Evolutionary conservation across 2,113 vertebrate species (phyloP), one percentile per base, ranked within the genome.

Genomic region (Hiodon alosoides): DNA sequence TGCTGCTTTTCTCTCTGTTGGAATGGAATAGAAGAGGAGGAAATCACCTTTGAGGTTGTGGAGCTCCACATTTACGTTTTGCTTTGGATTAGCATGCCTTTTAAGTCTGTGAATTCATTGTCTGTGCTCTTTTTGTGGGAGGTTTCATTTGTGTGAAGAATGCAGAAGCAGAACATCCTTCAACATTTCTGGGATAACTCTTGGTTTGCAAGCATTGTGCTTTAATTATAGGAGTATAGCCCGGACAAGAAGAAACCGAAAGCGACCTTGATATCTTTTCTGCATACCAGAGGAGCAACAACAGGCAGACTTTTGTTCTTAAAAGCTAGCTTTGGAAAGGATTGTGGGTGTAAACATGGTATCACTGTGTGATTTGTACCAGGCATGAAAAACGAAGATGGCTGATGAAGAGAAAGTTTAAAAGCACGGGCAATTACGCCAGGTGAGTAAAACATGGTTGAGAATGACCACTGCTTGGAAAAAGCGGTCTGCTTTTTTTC

Each of bases 131-230:
- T 10, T 48, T 9, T 16, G 53, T 74, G 50, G 52, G 61, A 55
- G 14, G 53, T 59, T 47, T 66, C 9, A n/a, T 59, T 55, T 68
- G 13, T 51, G 8, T 66, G 7, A 51, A 55, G 51, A 74, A 66
- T 66, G 48, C 31, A 10, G 13, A 46, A 67, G 64, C 14, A 46
- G 53, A 59, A 51, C 54, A 50, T 75, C 73, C 73, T 67, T 31
- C 14, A 8, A 50, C 52, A 75, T 68, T 68, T 66, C 54, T 68
- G 5, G 14, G 16, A 68, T 68, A n/a, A n/a, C 31, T 67, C 4
- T 52, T 11, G 51, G 13, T 16, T 74, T 48, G 7, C 31, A 9
- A 46, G 64, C 62, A 9, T 48, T 57, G 9, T 48, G 64, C 48
- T 66, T 31, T 13, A 17, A 53, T 9, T 11, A 53, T 52, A 48